These are phyloP conservation scores for Catostomus latipinnis DNA, from an alignment of 2,797 vertebrate species.

Conservation along the genomic window DNA sequence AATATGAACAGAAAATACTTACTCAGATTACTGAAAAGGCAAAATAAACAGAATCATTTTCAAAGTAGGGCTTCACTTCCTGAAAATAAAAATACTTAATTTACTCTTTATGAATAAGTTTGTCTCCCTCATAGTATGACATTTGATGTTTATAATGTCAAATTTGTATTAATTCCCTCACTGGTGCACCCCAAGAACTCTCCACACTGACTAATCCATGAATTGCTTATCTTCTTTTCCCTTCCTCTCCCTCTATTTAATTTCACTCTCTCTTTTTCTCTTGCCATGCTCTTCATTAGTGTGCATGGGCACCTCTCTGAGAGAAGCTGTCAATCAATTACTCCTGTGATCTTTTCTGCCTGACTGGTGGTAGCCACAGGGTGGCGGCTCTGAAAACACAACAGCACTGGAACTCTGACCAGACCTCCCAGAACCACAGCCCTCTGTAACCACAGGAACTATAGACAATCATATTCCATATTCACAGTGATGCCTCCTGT, in stretches of 20 bases:
- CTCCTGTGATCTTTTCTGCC: conserved; percentile 20
- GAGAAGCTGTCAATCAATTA: conserved; percentile 36
- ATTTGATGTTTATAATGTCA: neutral
- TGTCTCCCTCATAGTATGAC: neutral
- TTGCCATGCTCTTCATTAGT: conserved; percentile 6
- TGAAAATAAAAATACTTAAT: conserved; percentile 8
- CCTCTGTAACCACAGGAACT: neutral
- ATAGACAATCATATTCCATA: conserved; percentile 11
- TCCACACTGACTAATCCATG: neutral
- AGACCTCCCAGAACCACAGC: neutral
- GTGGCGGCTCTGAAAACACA: conserved; percentile 13
- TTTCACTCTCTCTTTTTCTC: neutral
- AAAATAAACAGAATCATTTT: too few relatives aligned
- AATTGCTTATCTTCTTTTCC: neutral
- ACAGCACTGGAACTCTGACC: neutral
- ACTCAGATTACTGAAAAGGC: too few relatives aligned
- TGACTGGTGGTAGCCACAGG: conserved; percentile 31
- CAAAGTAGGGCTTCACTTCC: too few relatives aligned
- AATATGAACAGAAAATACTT: too few relatives aligned
- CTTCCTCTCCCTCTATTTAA: too few relatives aligned
- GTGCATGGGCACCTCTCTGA: neutral
- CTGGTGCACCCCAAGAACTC: neutral
- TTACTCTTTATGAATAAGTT: neutral
- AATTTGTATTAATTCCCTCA: neutral
- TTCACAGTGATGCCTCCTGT: neutral